phyloP scores from a whole-genome alignment of 2,797 vertebrate genomes.

The Crocidura indochinensis region DNA sequence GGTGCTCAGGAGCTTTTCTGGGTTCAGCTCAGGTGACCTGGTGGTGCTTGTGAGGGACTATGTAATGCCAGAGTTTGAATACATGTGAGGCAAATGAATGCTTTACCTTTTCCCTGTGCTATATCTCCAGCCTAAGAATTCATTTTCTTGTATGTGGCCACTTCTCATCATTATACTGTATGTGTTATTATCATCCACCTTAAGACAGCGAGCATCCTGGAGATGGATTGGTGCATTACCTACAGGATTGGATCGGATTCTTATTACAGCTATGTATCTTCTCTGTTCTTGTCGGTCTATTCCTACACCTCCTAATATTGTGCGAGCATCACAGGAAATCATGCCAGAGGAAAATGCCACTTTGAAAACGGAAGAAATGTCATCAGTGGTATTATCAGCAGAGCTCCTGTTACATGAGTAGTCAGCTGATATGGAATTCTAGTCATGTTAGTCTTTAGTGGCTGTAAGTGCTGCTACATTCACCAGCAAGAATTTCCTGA shows the following conservation, averaged over 20 bases:
- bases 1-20: too few relatives aligned
- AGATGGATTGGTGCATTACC: not conserved
- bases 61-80: too few relatives aligned
- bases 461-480: not conserved
- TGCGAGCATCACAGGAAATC: conserved; percentile 7
- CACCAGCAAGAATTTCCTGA: not conserved
- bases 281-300: conserved; percentile 26
- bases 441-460: conserved; percentile 19
- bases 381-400: not conserved
- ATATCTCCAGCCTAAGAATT: not conserved
- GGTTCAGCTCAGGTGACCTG: too few relatives aligned
- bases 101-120: too few relatives aligned
- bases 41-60: too few relatives aligned
- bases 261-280: conserved; percentile 38
- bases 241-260: not conserved
- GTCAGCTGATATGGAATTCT: not conserved
- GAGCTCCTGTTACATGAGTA: conserved; percentile 1
- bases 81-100: too few relatives aligned
- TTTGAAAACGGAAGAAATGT: conserved; percentile 20
- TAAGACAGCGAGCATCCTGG: conserved; percentile 9
- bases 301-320: not conserved
- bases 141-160: not conserved
- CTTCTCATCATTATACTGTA: conserved; percentile 5
- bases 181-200: not conserved
- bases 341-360: not conserved